Percentiles rank a stretch among this genome's conserved stretches.
Conservation (phyloP, 2,797 vertebrate genomes). For the Lithobates sylvaticus region DNA sequence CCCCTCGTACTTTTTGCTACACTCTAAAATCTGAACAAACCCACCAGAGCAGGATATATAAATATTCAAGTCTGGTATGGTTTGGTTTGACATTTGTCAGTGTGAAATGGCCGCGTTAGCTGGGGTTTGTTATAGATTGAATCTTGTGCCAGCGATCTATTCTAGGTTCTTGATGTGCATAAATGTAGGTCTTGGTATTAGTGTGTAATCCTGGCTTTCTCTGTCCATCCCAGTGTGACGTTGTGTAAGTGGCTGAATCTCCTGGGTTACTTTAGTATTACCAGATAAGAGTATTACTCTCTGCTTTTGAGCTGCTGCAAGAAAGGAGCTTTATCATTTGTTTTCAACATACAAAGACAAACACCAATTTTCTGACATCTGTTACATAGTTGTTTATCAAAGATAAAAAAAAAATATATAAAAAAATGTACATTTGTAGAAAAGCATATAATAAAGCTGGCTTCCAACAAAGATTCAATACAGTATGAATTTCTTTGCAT, state of each 20-base stretch:
- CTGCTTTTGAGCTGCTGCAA: slow-evolving; percentile 47
- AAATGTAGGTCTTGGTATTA: slow-evolving; percentile 36
- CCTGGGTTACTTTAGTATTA: slow-evolving; percentile 54
- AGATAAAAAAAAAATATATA: too few species aligned
- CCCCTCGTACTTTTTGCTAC: too few species aligned
- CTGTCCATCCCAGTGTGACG: slow-evolving; percentile 27
- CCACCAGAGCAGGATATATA: too few species aligned
- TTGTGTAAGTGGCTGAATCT: slow-evolving; percentile 51
- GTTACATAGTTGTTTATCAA: not conserved
- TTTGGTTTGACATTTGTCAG: not conserved
- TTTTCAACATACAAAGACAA: not conserved
- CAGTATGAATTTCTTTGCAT: too few species aligned
- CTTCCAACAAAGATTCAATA: not conserved
- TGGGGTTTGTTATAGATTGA: slow-evolving; percentile 5
- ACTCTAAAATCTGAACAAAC: too few species aligned
- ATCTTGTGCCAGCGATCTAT: slow-evolving; percentile 39
- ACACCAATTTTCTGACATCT: not conserved
- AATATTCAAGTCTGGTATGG: not conserved
- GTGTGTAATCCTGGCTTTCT: slow-evolving; percentile 45
- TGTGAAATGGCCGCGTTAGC: not conserved
- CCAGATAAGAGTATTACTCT: slow-evolving; percentile 54
- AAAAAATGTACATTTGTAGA: not conserved
- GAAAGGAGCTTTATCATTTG: slow-evolving; percentile 16
- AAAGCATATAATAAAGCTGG: not conserved
- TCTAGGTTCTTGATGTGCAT: slow-evolving; percentile 20